phyloP scores from a whole-genome alignment of 2,888 invertebrate genomes.

The Agriopis leucophaearia region DNA sequence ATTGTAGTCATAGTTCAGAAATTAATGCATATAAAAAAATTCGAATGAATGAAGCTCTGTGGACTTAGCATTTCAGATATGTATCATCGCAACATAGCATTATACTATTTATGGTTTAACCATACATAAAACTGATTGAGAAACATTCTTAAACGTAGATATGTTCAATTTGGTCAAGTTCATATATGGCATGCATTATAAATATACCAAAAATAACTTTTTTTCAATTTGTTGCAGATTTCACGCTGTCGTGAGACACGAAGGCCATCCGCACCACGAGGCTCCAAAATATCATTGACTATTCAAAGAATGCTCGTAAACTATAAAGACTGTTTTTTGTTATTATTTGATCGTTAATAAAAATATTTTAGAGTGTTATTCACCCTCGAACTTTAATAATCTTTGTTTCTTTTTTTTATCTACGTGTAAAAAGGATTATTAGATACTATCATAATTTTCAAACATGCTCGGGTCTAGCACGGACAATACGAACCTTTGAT shows the following conservation, averaged over 20 bases:
- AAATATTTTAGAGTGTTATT: not conserved
- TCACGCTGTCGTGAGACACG: slow-evolving; percentile 59
- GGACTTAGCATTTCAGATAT: no score
- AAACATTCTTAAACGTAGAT: not conserved
- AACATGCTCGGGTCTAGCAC: no score
- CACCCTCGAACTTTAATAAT: not conserved
- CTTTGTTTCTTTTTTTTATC: not conserved
- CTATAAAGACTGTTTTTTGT: slow-evolving; percentile 31
- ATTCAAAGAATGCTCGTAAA: slow-evolving; percentile 24
- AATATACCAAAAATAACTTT: not conserved
- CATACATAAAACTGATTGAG: no score
- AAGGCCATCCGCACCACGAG: slow-evolving; percentile 52
- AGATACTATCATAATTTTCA: no score
- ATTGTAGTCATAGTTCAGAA: no score
- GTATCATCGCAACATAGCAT: no score
- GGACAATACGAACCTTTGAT: no score
- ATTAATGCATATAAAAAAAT: no score
- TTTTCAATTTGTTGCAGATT: slow-evolving; percentile 51
- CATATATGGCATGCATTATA: not conserved
- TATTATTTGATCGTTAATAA: slow-evolving; percentile 20
- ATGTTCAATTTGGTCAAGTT: slow-evolving; percentile 6
- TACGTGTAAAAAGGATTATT: no score
- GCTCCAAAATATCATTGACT: slow-evolving; percentile 32
- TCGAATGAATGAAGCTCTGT: no score
- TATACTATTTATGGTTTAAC: no score